phyloP scores from a whole-genome alignment of 2,113 vertebrate genomes.

The Solea senegalensis region DNA sequence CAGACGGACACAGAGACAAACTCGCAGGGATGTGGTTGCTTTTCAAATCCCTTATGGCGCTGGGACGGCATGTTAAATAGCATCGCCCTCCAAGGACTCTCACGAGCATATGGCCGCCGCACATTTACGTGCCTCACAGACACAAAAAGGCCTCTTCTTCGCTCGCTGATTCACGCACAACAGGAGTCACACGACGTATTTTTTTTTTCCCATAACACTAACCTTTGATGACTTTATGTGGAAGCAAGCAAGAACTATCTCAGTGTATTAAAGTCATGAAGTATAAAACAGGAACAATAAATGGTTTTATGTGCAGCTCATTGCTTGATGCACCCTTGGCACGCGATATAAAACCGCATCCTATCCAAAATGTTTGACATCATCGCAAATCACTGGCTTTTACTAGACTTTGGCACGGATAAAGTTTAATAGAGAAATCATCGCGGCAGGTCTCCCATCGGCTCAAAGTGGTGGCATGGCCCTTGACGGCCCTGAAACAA shows the following conservation, averaged over 20 bases:
- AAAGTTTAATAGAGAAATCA: slow-evolving; percentile 56
- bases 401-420: slow-evolving; percentile 39
- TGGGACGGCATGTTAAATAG: slow-evolving; percentile 54
- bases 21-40: slow-evolving; percentile 29
- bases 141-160: slow-evolving; percentile 13
- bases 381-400: slow-evolving; percentile 57
- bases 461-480: slow-evolving; percentile 19
- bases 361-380: slow-evolving; percentile 52
- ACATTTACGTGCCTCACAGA: slow-evolving; percentile 26
- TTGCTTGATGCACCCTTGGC: slow-evolving; percentile 43
- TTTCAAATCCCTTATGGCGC: slow-evolving; percentile 22
- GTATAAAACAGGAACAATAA: slow-evolving; percentile 58
- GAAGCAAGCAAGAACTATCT: slow-evolving; percentile 6
- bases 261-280: slow-evolving; percentile 48
- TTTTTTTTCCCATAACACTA: neutral
- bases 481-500: slow-evolving; percentile 35
- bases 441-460: slow-evolving; percentile 17
- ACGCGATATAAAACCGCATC: slow-evolving; percentile 42
- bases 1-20: slow-evolving; percentile 40
- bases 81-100: slow-evolving; percentile 40
- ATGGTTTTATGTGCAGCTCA: slow-evolving; percentile 49
- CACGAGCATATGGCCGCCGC: slow-evolving; percentile 33
- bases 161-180: slow-evolving; percentile 8
- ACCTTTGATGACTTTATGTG: slow-evolving; percentile 33
- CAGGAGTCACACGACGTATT: slow-evolving; percentile 11